Base-by-base conservation (phyloP, 2,113 vertebrate species). In the Thryonomys swinderianus region DNA sequence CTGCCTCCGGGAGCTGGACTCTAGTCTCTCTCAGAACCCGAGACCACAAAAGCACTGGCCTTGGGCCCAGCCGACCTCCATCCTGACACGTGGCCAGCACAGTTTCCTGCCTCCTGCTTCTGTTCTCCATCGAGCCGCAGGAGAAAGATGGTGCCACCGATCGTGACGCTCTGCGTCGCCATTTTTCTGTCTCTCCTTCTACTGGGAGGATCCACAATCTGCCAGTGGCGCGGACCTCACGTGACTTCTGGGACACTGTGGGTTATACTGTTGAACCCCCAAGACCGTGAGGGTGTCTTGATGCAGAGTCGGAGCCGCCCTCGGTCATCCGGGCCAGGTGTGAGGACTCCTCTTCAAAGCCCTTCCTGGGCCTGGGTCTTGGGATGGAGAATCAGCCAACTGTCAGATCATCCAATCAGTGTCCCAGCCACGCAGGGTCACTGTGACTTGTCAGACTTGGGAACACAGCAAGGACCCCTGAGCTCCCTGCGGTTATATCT, bases 401-500 rank as follows among this genome's bases (percentile, higher is more conserved):
- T 3, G 14, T 30, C 1, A 0, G 37, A 7, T 55, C 83, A 37
- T 62, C 0, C 0, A 18, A 12, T 79, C 4, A 3, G 59, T 7
- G 13, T 45, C 57, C 80, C 16, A 73, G n/a, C 21, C 66, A 6
- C 21, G 7, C 23, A 20, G 45, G 42, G 10, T 57, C 9, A 32
- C 3, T 40, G 45, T 11, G 37, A 14, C 27, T 74, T 91, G n/a
- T 92, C 61, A 37, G 40, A 34, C 66, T 53, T 59, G 40, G 51
- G 32, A 55, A 13, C 3, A 23, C 42, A 64, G 6, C 3, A 11
- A 71, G n/a, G 51, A 73, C 74, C 25, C 23, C 37, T 13, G 8
- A 0, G 34, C 48, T 82, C 89, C 40, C 59, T 37, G 57, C 90
- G 16, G 30, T 42, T 30, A 59, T 48, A 23, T 18, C 76, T 80